Percentiles rank a stretch among this genome's conserved stretches.
Evolutionary conservation across 1,140 invertebrate genomes (phyloP).

Genomic region (Ceratosolen fusciceps): DNA sequence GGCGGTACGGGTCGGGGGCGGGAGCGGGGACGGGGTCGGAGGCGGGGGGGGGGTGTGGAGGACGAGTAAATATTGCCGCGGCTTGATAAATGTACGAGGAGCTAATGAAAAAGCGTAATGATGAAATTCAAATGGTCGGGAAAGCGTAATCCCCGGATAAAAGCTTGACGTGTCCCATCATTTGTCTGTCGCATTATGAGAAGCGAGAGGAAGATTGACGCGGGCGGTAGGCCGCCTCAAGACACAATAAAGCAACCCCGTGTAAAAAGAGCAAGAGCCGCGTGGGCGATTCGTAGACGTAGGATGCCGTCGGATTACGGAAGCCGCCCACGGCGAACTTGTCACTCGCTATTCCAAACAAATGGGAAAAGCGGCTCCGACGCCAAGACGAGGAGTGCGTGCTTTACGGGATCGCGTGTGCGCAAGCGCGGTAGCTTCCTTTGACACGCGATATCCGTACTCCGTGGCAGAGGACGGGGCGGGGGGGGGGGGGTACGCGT

Average conservation of each 20-base stretch:
- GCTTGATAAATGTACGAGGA: too few species aligned
- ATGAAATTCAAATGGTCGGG: neutral
- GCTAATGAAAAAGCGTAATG: neutral
- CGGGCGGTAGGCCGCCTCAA: neutral
- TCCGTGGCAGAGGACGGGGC: slow-evolving; percentile 30
- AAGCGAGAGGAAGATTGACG: slow-evolving; percentile 8
- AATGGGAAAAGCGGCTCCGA: neutral
- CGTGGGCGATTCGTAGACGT: neutral
- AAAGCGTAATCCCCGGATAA: neutral
- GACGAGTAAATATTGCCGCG: too few species aligned
- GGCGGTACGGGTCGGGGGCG: too few species aligned
- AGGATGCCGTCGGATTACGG: slow-evolving; percentile 30
- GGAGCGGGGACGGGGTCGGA: too few species aligned
- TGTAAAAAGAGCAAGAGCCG: slow-evolving; percentile 23
- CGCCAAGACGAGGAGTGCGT: too few species aligned
- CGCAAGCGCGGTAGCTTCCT: slow-evolving; percentile 33
- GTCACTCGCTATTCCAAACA: slow-evolving; percentile 6
- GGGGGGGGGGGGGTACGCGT: too few species aligned
- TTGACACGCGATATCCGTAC: slow-evolving; percentile 46
- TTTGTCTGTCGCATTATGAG: slow-evolving; percentile 1
- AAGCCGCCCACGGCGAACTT: slow-evolving; percentile 29
- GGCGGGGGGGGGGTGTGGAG: too few species aligned
- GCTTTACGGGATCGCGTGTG: neutral
- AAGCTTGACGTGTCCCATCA: neutral
- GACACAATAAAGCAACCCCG: slow-evolving; percentile 26